A percentile compares a stretch with the other conserved stretches of the same genome.
Conservation (phyloP, 92 coral and sea anemone genomes). For the Montipora capitata region DNA sequence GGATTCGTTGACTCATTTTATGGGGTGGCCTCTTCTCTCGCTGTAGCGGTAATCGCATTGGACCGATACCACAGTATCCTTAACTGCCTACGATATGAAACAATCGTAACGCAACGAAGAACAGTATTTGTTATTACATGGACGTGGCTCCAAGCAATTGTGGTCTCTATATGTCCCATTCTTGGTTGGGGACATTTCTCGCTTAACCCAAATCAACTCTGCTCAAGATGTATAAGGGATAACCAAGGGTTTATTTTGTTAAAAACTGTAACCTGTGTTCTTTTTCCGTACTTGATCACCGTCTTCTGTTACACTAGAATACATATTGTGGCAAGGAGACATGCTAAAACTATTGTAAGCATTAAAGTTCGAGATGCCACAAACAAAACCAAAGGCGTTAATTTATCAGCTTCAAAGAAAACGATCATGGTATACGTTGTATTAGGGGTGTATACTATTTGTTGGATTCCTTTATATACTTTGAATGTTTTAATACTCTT, state of each 20-base stretch:
- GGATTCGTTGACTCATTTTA: conserved; percentile 92
- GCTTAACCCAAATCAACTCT: conserved; percentile 79
- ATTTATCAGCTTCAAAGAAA: conserved; percentile 76
- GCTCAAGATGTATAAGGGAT: conserved; percentile 79
- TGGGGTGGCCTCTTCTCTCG: conserved; percentile 86
- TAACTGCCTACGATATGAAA: conserved; percentile 95
- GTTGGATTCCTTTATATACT: conserved; percentile 94
- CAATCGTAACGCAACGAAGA: conserved; percentile 85
- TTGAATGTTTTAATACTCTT: conserved; percentile 74
- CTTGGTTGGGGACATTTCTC: conserved; percentile 89
- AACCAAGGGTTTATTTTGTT: conserved; percentile 82
- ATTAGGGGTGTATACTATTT: conserved; percentile 84
- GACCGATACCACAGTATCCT: conserved; percentile 96
- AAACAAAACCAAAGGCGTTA: conserved; percentile 72
- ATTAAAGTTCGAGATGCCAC: conserved; percentile 92
- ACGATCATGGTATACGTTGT: conserved; percentile 91
- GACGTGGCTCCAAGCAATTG: conserved; percentile 86
- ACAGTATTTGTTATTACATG: conserved; percentile 82
- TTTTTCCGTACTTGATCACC: conserved; percentile 81
- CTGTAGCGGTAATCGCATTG: conserved; percentile 90
- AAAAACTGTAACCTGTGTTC: conserved; percentile 66
- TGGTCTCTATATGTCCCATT: conserved; percentile 83
- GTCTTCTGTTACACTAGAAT: conserved; percentile 95
- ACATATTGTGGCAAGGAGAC: conserved; percentile 95
- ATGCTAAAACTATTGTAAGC: conserved; percentile 90